These are phyloP conservation scores for Pituophis catenifer DNA, from an alignment of 2,113 vertebrate genomes.

Conservation along the genomic window DNA sequence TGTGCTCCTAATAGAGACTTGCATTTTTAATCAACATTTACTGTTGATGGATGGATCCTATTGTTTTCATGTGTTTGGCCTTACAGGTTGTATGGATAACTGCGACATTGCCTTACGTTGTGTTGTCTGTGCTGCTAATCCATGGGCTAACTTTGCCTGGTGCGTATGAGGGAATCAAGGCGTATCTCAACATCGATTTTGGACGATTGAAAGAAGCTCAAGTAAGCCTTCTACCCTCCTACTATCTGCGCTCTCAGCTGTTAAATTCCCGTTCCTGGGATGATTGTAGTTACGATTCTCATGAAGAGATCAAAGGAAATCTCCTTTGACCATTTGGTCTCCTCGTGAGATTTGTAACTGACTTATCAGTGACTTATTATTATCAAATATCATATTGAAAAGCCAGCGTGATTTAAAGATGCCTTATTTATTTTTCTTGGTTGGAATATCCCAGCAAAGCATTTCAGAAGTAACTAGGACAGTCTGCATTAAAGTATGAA, in stretches of 20 bases:
- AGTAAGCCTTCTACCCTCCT: constrained; percentile 67
- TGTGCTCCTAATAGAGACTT: not conserved
- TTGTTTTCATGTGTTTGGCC: not conserved
- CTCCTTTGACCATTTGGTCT: not conserved
- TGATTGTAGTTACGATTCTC: not conserved
- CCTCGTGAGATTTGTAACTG: not conserved
- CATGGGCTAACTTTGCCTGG: constrained; percentile 91
- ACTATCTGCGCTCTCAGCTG: not conserved
- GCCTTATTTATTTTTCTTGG: not conserved
- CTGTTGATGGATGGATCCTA: not conserved
- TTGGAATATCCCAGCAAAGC: not conserved
- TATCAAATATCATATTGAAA: not conserved
- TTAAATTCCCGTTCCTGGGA: not conserved
- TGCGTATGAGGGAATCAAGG: constrained; percentile 87
- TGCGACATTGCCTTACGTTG: constrained; percentile 94
- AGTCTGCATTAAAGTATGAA: not conserved
- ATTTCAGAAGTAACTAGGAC: not conserved
- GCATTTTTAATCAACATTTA: not conserved
- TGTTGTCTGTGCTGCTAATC: constrained; percentile 91
- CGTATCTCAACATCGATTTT: constrained; percentile 92
- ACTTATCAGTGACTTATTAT: not conserved
- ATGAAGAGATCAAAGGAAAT: not conserved
- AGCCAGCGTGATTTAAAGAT: not conserved
- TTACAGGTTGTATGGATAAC: constrained; percentile 97
- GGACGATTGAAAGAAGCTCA: constrained; percentile 87